Base-by-base conservation (phyloP, 2,797 vertebrate genomes). In the Rallus crepitans region DNA sequence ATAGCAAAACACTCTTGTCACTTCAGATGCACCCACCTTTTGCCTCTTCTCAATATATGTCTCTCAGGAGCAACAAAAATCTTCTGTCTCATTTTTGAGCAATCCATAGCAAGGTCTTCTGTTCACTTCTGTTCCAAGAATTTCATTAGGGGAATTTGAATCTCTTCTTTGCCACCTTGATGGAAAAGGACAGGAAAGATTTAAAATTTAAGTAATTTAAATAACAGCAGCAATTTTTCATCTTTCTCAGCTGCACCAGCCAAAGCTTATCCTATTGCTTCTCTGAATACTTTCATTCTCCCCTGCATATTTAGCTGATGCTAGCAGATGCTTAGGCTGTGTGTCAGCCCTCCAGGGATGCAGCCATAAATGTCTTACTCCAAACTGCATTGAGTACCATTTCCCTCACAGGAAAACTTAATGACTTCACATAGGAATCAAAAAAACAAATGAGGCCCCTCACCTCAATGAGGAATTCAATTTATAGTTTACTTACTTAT, bases 341-440 rank as follows among this genome's bases (percentile, higher is more conserved):
- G 5, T 72, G 63, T 75, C 75, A 89, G 89, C 47, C 82, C 93
- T 88, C 45, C 1, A 2, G 79, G 59, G 57, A 94, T 1, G n/a
- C 40, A 93, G 82, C 88, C 69, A 82, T 55, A 94, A 89, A 71
- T 1, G 75, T 73, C 47, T 65, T 87, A 56, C 75, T 88, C 94
- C 57, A 82, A 95, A 75, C 72, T 33, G 61, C 77, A 87, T n/a
- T 28, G 33, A 94, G 68, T 53, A 37, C 55, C 84, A 33, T 80
- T 94, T 39, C 39, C 76, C 65, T 94, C 27, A 11, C 63, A 66
- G 75, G 66, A 89, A 76, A 94, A 75, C 82, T 73, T 78, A 83
- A 83, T 45, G 56, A 77, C 78, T 76, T 66, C 0, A 6, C 52
- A 23, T n/a, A 87, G 73, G 55, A 81, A 93, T 68, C 30, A 33